Evolutionary conservation across 2,888 invertebrate genomes (phyloP), one percentile per base, ranked within the genome.

Genomic region (Pyralis farinalis): DNA sequence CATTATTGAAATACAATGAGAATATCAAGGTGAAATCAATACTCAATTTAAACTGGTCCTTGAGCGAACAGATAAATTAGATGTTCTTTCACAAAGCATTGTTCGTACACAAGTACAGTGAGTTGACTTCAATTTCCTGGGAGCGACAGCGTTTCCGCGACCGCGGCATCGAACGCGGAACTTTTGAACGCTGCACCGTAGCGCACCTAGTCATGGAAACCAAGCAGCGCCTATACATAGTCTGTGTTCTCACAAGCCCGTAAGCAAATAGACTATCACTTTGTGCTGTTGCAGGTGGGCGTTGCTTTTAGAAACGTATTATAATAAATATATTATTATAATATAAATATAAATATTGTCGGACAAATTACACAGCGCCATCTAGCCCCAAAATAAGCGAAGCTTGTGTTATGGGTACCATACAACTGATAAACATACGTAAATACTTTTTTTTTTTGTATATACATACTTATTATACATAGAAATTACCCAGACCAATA

Each of bases 81-180:
- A 85, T 76, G 78, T 85, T 85, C 84, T 84, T 86, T 84, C 83
- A 75, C 80, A 82, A 81, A 83, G 86, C 86, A 79, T 78, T 82
- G 84, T 83, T 83, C 70, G 65, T 68, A 63, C 62, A 51, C 16
- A 4, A 16, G 16, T 16, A 16, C 61, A 59, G 59, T 58, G 73
- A 80, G 79, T 78, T 85, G 85, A 83, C 84, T 88, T 86, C 87
- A 87, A 88, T 88, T 88, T 88, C 87, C 87, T 86, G 83, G 60
- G 51, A 63, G 63, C 65, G 71, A 64, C 66, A 63, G 53, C 56
- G 66, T 67, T 75, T 71, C 80, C 77, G 76, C 62, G 63, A 62
- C 59, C 47, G 59, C 58, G 63, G 63, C 63, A 55, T 71, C 71
- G 70, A 71, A 67, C 65, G 71, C 58, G 57, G 60, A 88, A 86